These are phyloP conservation scores for Lepilemur septentrionalis DNA, from an alignment of 2,797 vertebrate species.

Conservation along the genomic window DNA sequence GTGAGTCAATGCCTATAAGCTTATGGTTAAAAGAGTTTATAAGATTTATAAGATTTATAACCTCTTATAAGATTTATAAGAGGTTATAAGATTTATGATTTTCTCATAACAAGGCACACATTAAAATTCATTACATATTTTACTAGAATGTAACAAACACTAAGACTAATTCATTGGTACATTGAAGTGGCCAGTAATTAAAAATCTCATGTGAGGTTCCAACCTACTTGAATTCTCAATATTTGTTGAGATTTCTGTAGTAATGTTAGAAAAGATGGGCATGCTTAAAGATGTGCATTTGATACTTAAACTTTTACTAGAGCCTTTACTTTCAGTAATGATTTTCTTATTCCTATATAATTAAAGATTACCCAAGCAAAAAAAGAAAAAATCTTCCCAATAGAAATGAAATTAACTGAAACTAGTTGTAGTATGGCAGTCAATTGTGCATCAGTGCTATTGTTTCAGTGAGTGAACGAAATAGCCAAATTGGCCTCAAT, in stretches of 20 bases:
- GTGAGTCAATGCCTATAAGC: not conserved
- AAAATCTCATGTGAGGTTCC: not conserved
- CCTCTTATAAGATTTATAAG: too few relatives aligned
- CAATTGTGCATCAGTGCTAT: slow-evolving; percentile 44
- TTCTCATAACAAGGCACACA: not conserved
- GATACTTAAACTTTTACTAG: not conserved
- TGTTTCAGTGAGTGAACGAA: slow-evolving; percentile 46
- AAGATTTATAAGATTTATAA: too few relatives aligned
- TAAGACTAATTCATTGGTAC: not conserved
- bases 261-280: not conserved
- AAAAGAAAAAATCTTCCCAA: not conserved
- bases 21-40: not conserved
- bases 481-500: slow-evolving; percentile 30
- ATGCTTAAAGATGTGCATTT: not conserved
- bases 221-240: not conserved
- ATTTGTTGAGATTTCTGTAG: too few relatives aligned
- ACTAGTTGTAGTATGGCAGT: not conserved
- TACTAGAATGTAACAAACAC: not conserved
- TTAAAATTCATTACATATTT: not conserved
- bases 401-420: slow-evolving; percentile 19
- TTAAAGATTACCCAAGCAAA: slow-evolving; percentile 14
- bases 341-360: not conserved
- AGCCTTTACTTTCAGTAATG: not conserved
- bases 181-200: not conserved
- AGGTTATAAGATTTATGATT: not conserved